Evolutionary conservation across 2,113 vertebrate species (phyloP), one percentile per base, ranked within the genome.

Genomic region (Otocyon megalotis): DNA sequence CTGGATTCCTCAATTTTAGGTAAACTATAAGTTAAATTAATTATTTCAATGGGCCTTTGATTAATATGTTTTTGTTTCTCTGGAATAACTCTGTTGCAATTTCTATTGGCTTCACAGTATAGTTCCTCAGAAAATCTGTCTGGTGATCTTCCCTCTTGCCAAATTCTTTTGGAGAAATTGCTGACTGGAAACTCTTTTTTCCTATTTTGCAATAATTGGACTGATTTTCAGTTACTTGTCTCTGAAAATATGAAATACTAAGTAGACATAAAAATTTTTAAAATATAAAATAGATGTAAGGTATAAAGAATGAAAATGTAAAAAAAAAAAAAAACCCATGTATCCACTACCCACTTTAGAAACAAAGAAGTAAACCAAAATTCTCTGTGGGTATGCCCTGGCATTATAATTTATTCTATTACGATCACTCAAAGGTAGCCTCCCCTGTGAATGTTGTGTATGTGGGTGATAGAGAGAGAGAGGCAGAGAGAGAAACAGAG

Each of bases 41-140:
- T 95, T 77, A 72, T 71, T 92, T 96, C 84, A 94, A 60, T 88
- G 79, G 69, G 14, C 13, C 53, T 88, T 95, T 98, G 97, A 95
- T 96, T 96, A 83, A 93, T 95, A 90, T 97, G 93, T 95, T 96
- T 97, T 97, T 93, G 30, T 88, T 96, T 95, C 88, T 94, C 28
- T 60, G 90, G 88, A 94, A 90, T 90, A 94, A 81, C 32, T 97
- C 54, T 98, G 92, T 98, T 97, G 94, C 96, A 96, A 94, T 96
- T 91, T 93, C 72, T 43, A 93, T 50, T 95, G 90, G 62, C 94
- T 74, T 6, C 43, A 71, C 17, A 65, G 54, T 92, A 62, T 72
- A 86, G 43, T 94, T 97, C n/a, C 95, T 90, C 71, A 90, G 74
- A 96, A 94, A 48, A 72, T 83, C 88, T 79, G 90, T 50, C 65